Conservation (phyloP, 1,140 invertebrate genomes). For the Campoletis sonorensis region DNA sequence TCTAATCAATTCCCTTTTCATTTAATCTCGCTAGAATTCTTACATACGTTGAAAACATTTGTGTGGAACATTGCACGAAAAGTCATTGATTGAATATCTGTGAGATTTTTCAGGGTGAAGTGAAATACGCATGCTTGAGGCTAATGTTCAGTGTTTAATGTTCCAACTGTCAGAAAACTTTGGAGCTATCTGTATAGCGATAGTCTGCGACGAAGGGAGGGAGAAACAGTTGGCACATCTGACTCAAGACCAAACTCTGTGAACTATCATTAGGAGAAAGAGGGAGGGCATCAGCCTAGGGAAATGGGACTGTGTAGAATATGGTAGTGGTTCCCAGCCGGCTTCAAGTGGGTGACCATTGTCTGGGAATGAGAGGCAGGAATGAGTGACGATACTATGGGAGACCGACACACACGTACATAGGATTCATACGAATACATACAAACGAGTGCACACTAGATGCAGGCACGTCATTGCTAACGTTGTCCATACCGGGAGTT, state of each 20-base stretch:
- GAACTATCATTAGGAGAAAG: constrained; percentile 64
- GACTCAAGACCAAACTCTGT: constrained; percentile 65
- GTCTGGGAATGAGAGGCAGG: constrained; percentile 65
- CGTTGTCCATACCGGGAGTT: constrained; percentile 69
- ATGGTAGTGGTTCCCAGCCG: constrained; percentile 52
- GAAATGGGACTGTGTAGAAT: constrained; percentile 39
- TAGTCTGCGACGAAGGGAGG: constrained; percentile 54
- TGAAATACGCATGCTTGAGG: too few relatives aligned
- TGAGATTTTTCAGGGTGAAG: neutral
- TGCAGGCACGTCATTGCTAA: constrained; percentile 64
- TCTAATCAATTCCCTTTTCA: neutral
- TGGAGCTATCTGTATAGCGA: neutral
- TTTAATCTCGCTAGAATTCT: neutral
- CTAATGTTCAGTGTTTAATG: too few relatives aligned
- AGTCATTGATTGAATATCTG: neutral
- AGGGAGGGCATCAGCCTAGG: neutral
- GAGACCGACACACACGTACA: constrained; percentile 61
- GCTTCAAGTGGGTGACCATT: constrained; percentile 66
- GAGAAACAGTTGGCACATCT: constrained; percentile 51
- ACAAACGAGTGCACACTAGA: constrained; percentile 49
- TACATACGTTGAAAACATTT: neutral
- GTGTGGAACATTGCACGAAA: neutral
- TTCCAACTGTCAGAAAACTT: neutral
- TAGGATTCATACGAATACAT: constrained; percentile 60
- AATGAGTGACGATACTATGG: constrained; percentile 59